Base-by-base conservation (phyloP, 2,888 invertebrate species). In the Leucoptera coffeella region DNA sequence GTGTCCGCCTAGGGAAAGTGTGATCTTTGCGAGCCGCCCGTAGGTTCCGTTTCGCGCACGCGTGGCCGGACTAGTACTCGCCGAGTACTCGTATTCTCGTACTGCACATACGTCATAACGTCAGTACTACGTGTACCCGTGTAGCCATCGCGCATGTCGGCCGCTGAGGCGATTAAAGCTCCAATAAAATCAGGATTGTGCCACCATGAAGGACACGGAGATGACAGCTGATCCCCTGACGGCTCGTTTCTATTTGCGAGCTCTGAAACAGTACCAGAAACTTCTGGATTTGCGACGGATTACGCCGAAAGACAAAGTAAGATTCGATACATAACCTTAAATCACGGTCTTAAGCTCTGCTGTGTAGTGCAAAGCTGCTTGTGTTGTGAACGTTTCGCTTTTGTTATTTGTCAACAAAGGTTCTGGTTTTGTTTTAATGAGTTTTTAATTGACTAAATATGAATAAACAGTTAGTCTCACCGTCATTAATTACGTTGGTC, bases 241-340 rank as follows among this genome's bases (percentile, higher is more conserved):
- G 23, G 71, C 72, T 38, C 54, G 75, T 33, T 53, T 77, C 29
- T 77, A 73, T 48, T 50, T 74, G 41, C 57, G 77, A 35, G 78
- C 78, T 33, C 72, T 77, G 15, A 73, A 78, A 31, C 78, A 78
- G 47, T 78, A 78, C 46, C 77, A 76, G 44, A 74, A 74, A 47
- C 60, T 78, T 31, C 55, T 78, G 36, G 75, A 77, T 47, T 53
- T 74, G 33, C 69, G 65, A 43, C 69, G 73, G 33, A 59, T 69
- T 45, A 54, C 73, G 47, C 58, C 50, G 34, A 71, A 69, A 53
- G 61, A 65, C 46, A 67, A 65, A 60, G 69, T 69, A 65, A 67
- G 69, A 15, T n/a, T n/a, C n/a, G n/a, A n/a, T n/a, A n/a, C n/a
- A n/a, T n/a, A n/a, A n/a, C n/a, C n/a, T n/a, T n/a, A n/a, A n/a